Base-by-base conservation (phyloP, 2,113 vertebrate genomes). In the Columba livia region DNA sequence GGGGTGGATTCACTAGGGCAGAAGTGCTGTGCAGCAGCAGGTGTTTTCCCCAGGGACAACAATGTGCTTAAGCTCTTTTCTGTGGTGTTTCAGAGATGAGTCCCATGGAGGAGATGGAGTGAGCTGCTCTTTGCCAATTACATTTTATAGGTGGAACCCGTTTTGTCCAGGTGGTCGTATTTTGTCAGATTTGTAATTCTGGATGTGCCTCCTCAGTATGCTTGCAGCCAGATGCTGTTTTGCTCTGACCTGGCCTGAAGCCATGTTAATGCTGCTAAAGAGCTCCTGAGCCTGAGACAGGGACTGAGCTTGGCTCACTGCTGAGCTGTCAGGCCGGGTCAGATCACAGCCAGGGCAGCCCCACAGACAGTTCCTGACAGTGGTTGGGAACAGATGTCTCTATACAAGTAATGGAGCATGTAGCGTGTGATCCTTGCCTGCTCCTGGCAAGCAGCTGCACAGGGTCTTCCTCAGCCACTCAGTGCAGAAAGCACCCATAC, bases 401-500 rank as follows among this genome's bases (percentile, higher is more conserved):
- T 57, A 6, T 15, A 31, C 38, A 36, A 75, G 32, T 13, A 38
- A 80, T 31, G 70, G 44, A 71, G 38, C 29, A 10, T 2, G 12
- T 11, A 60, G 19, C 15, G 53, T 51, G 47, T 40, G 47, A 81
- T 67, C 34, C n/a, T 54, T 36, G 18, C 51, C n/a, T 40, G 67
- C n/a, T 29, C 11, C 42, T n/a, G 34, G 44, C 47, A 26, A 29
- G 47, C 29, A 66, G 58, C n/a, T 4, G 1, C 13, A 9, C n/a
- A 16, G 61, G 48, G 16, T 20, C 38, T 77, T 47, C 12, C 21
- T 9, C 21, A 81, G 70, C 32, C n/a, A 17, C 65, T 34, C 28
- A 6, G 11, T 4, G 0, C 7, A 32, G 8, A 51, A 36, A 26
- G 29, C 32, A 40, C 56, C 26, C 26, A 4, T 13, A 23, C 2